Base-by-base conservation (phyloP, 1,140 invertebrate genomes). In the Prorops nasuta region DNA sequence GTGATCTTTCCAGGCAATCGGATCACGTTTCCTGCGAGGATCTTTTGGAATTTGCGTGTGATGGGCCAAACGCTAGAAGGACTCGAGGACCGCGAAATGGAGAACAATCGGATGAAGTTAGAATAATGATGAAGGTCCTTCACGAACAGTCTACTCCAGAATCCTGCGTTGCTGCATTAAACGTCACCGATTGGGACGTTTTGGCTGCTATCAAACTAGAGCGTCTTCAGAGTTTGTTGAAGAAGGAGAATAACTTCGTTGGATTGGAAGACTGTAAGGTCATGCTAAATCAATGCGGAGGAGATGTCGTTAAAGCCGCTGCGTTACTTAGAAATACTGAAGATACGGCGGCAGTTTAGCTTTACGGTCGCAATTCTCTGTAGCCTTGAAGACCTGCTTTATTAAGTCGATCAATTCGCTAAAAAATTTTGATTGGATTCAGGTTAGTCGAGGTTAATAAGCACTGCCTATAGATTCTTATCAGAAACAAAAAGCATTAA, bases 21-120 rank as follows among this genome's bases (percentile, higher is more conserved):
- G 89, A 93, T 69, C 91, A 92, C 59, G 92, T 95, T 0, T 94
- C 91, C 42, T 95, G 93, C 63, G 92, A 96, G 75, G 93, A 96
- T 80, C 74, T 96, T 32, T 74, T 95, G 19, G 92, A 95, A 64
- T 95, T 96, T 77, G 89, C 92, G 4, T 86, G 91, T 64, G 86
- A 91, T 60, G 89, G 89, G 45, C 89, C 90, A 0, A 89, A 86
- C 57, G 72, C 74, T 3, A 64, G 76, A 38, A 63, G 80, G 45
- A 82, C 82, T 3, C 79, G 79, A 18, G 88, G 90, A 0, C 82
- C 87, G n/a, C 84, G 86, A n/a, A 83, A 88, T 39, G 90, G 91
- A 2, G 82, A 86, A 1, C 88, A 91, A 58, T 91, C 90, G 1
- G 92, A 96, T 69, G 92, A 96, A 82, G 90, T 96, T 35, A 79